Evolutionary conservation across 2,888 invertebrate genomes (phyloP).

Genomic region (Lydus trimaculatus): DNA sequence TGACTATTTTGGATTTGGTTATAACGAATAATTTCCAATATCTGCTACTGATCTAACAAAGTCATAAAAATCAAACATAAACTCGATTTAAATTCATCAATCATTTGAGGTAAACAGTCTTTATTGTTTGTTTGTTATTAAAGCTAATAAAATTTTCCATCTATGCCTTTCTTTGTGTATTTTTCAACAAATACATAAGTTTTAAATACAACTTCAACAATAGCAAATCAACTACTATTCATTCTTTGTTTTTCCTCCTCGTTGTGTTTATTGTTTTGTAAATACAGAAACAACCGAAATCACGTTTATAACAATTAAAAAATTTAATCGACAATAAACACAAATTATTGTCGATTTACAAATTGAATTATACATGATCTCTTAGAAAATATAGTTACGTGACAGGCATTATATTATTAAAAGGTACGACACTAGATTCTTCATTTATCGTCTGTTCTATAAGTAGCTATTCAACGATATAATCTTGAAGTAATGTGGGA

Average conservation of each 20-base stretch:
- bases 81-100: neutral
- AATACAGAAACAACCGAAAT: neutral
- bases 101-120: neutral
- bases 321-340: neutral
- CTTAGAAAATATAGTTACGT: neutral
- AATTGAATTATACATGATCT: neutral
- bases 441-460: neutral
- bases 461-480: neutral
- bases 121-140: neutral
- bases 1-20: no score
- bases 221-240: neutral
- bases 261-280: neutral
- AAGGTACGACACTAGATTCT: no score
- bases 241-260: neutral
- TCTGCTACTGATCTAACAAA: neutral
- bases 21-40: no score
- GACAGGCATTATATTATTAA: constrained; percentile 9
- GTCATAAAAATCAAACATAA: neutral
- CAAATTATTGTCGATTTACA: neutral
- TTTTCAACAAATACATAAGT: neutral
- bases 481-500: neutral
- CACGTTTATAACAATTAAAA: neutral
- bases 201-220: neutral
- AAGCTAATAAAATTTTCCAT: neutral
- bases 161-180: neutral